These are phyloP conservation scores for Muschampia plurimacula DNA, from an alignment of 2,888 invertebrate genomes.

Conservation along the genomic window DNA sequence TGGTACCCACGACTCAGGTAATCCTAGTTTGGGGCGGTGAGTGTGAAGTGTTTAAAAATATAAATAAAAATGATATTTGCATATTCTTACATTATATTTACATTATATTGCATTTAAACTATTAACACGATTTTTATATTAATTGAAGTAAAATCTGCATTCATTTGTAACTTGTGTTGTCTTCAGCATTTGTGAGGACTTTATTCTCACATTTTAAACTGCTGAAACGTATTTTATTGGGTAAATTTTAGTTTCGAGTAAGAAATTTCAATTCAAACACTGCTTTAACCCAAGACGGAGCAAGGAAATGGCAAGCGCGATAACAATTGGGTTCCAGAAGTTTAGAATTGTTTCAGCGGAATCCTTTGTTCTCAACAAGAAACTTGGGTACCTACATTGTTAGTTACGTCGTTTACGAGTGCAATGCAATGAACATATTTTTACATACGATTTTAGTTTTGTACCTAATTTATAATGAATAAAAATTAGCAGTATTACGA, in stretches of 20 bases:
- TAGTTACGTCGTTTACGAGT: slow-evolving; percentile 18
- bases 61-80: no score
- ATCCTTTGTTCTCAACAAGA: slow-evolving; percentile 36
- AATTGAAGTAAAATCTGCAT: no score
- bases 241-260: slow-evolving; percentile 7
- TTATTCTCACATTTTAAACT: background rate
- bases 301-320: slow-evolving; percentile 34
- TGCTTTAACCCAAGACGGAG: slow-evolving; percentile 29
- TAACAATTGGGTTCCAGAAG: slow-evolving; percentile 38
- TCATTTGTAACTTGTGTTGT: background rate
- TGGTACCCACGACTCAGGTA: no score
- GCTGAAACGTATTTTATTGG: background rate
- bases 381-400: slow-evolving; percentile 27
- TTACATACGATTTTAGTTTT: background rate
- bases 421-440: slow-evolving; percentile 6
- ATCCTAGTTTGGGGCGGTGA: no score
- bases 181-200: background rate
- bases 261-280: slow-evolving; percentile 32
- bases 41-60: no score
- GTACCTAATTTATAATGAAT: background rate
- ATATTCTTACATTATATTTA: no score
- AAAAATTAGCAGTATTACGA: background rate
- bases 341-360: slow-evolving; percentile 35
- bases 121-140: no score
- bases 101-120: no score